Evolutionary conservation across 1,140 invertebrate genomes (phyloP).

Genomic region (Papilio polytes): DNA sequence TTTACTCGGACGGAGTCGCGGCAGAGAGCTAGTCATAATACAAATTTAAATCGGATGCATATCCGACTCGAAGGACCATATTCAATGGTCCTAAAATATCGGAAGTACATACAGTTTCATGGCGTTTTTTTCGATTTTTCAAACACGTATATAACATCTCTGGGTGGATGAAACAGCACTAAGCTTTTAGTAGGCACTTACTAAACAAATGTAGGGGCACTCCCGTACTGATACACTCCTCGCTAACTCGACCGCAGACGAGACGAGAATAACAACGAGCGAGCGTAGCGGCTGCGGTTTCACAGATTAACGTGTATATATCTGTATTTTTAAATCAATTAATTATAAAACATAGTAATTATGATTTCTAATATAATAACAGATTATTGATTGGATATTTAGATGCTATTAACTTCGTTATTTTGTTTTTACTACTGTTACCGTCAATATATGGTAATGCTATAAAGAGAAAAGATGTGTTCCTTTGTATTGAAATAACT

Average conservation of each 20-base stretch:
- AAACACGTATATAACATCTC: too few relatives aligned
- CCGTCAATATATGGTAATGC: too few relatives aligned
- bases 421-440: not conserved
- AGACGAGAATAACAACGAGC: constrained; percentile 68
- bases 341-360: not conserved
- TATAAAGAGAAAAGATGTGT: too few relatives aligned
- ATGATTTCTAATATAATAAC: not conserved
- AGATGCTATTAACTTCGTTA: not conserved
- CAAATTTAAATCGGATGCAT: too few relatives aligned
- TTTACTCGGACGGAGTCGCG: too few relatives aligned
- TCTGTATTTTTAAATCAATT: not conserved
- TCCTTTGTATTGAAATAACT: too few relatives aligned
- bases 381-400: not conserved
- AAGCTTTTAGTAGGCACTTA: not conserved
- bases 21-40: too few relatives aligned
- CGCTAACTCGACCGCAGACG: constrained; percentile 67
- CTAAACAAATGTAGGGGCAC: constrained; percentile 13
- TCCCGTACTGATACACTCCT: constrained; percentile 42
- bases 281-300: constrained; percentile 51
- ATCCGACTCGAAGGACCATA: too few relatives aligned
- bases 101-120: too few relatives aligned
- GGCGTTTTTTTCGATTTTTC: too few relatives aligned
- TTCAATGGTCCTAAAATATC: too few relatives aligned
- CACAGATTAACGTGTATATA: constrained; percentile 45
- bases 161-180: constrained; percentile 9